Percentiles rank a stretch among this genome's conserved stretches.
Evolutionary conservation across 2,888 invertebrate genomes (phyloP).

Genomic region (Dolichomitus sp.): DNA sequence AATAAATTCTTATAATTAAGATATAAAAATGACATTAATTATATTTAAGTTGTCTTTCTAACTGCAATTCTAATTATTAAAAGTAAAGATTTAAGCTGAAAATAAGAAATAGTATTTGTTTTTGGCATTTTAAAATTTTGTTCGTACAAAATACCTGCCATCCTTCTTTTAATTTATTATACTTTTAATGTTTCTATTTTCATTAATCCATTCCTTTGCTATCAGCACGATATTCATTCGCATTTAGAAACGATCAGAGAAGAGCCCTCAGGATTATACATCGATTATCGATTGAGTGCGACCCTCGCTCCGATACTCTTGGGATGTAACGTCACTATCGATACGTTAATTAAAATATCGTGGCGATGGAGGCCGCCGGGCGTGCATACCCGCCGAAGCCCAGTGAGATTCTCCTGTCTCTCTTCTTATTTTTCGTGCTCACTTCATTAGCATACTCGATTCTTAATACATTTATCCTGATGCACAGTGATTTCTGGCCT

Average conservation of each 20-base stretch:
- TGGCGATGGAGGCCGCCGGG: slow-evolving; percentile 76
- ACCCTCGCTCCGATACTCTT: slow-evolving; percentile 63
- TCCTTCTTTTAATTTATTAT: neutral
- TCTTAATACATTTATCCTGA: slow-evolving; percentile 52
- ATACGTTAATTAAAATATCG: slow-evolving; percentile 85
- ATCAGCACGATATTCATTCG: slow-evolving; percentile 57
- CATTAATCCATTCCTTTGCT: slow-evolving; percentile 27
- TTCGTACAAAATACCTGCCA: too few relatives aligned
- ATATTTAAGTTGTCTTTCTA: too few relatives aligned
- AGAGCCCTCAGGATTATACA: slow-evolving; percentile 52
- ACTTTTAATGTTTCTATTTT: neutral
- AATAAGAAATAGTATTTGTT: too few relatives aligned
- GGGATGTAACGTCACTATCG: slow-evolving; percentile 76
- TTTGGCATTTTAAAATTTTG: too few relatives aligned
- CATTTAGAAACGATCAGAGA: slow-evolving; percentile 56
- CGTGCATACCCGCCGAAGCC: slow-evolving; percentile 35
- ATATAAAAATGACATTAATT: too few relatives aligned
- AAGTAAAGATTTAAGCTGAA: too few relatives aligned
- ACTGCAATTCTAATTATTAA: too few relatives aligned
- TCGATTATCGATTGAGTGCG: slow-evolving; percentile 66
- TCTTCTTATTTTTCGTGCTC: slow-evolving; percentile 46
- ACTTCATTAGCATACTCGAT: slow-evolving; percentile 67
- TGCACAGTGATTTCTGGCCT: neutral
- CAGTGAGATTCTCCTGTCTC: slow-evolving; percentile 48
- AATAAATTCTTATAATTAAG: too few relatives aligned